phyloP scores from a whole-genome alignment of 2,113 vertebrate species.

The Nerophis lumbriciformis region DNA sequence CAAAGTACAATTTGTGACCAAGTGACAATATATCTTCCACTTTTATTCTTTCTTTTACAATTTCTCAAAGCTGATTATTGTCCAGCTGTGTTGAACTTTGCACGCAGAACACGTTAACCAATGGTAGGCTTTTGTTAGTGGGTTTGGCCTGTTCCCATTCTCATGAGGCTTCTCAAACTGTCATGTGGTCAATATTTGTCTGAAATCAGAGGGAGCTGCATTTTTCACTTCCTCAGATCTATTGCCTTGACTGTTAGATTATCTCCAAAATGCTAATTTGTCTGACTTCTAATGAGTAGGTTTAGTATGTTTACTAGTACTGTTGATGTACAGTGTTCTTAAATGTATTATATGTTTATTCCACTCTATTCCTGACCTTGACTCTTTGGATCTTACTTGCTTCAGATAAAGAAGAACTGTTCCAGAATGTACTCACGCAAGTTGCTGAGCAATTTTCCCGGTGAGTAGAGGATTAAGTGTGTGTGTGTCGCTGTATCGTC shows the following conservation, averaged over 20 bases:
- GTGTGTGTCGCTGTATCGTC: too few relatives aligned
- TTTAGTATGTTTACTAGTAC: neutral
- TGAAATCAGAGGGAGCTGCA: neutral
- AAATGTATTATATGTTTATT: neutral
- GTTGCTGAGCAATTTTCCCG: constrained; percentile 87
- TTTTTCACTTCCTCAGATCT: constrained; percentile 9
- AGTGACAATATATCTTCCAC: too few relatives aligned
- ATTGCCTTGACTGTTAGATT: neutral
- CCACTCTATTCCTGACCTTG: neutral
- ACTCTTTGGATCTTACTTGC: constrained; percentile 20
- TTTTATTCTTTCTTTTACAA: too few relatives aligned
- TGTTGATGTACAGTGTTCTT: neutral
- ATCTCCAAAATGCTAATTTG: neutral
- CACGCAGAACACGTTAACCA: constrained; percentile 5
- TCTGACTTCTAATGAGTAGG: neutral
- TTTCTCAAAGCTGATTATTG: too few relatives aligned
- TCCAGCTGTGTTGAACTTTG: too few relatives aligned
- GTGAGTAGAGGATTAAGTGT: constrained; percentile 57
- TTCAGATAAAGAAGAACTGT: constrained; percentile 80
- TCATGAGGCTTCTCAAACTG: too few relatives aligned
- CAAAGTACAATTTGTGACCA: too few relatives aligned
- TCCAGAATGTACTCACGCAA: constrained; percentile 86
- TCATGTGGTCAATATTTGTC: too few relatives aligned
- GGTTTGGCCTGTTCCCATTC: neutral
- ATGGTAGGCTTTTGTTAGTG: constrained; percentile 18